A percentile compares a stretch with the other conserved stretches of the same genome.
These are phyloP conservation scores for Chrysogorgia sp. DNA, from an alignment of 92 coral and sea anemone genomes.

Conservation along the genomic window DNA sequence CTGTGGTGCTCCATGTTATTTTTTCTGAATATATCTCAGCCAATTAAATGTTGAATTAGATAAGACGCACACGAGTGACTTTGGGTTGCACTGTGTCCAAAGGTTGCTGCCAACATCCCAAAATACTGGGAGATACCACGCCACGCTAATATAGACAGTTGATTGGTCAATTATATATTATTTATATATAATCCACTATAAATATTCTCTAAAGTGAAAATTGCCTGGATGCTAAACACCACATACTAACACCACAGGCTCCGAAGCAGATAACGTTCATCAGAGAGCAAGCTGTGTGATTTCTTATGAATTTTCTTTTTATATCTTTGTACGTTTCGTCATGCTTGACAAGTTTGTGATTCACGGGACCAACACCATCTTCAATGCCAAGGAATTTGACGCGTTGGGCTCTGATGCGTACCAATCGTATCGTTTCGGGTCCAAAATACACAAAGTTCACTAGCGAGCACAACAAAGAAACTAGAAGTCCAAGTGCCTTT, in stretches of 20 bases:
- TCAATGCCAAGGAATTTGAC: slow-evolving; percentile 37
- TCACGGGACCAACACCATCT: slow-evolving; percentile 33
- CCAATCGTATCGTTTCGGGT: slow-evolving; percentile 27
- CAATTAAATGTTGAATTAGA: too few relatives aligned
- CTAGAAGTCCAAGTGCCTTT: slow-evolving; percentile 22
- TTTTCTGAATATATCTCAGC: too few relatives aligned
- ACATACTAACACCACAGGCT: slow-evolving; percentile 31
- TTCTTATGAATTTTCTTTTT: slow-evolving; percentile 6
- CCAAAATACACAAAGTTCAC: slow-evolving; percentile 27
- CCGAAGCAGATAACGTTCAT: slow-evolving; percentile 28
- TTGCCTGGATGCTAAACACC: slow-evolving; percentile 31
- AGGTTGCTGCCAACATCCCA: background rate
- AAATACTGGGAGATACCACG: background rate
- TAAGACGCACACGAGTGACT: background rate
- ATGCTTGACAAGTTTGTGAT: slow-evolving; percentile 31
- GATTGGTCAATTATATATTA: background rate
- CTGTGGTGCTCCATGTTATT: too few relatives aligned
- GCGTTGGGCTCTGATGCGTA: slow-evolving; percentile 32
- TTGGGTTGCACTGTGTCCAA: background rate
- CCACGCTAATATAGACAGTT: background rate
- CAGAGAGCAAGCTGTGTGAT: slow-evolving; percentile 37
- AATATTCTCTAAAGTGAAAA: background rate
- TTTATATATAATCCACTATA: too few relatives aligned
- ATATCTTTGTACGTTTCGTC: slow-evolving; percentile 24
- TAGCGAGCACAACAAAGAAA: slow-evolving; percentile 28